Percentiles rank a stretch among this genome's conserved stretches.
phyloP scores from a whole-genome alignment of 2,113 vertebrate species.

The Pholis gunnellus region DNA sequence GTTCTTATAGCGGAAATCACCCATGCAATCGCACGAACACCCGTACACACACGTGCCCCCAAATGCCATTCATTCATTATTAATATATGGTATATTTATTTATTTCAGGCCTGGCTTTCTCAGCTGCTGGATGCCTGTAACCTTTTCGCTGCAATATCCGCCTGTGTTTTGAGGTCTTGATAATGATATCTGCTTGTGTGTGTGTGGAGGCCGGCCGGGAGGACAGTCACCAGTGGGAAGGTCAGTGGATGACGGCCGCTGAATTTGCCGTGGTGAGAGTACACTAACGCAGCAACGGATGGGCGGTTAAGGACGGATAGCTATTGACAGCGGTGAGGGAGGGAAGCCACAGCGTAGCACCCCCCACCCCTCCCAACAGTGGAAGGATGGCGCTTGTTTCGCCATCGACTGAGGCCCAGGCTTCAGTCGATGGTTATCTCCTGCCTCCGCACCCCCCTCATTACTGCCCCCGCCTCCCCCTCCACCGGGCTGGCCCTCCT shows the following conservation, averaged over 20 bases:
- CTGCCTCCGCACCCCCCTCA: constrained; percentile 66
- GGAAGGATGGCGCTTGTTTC: constrained; percentile 66
- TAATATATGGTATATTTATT: constrained; percentile 78
- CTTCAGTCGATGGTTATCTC: constrained; percentile 81
- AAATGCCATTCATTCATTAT: constrained; percentile 84
- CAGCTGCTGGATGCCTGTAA: constrained; percentile 56
- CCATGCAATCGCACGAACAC: constrained; percentile 58
- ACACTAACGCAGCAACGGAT: constrained; percentile 60
- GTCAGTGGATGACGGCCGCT: constrained; percentile 68
- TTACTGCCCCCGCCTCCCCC: constrained; percentile 59
- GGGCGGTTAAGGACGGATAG: constrained; percentile 75
- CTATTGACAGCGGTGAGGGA: constrained; percentile 70
- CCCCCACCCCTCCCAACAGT: constrained; percentile 12
- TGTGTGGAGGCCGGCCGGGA: constrained; percentile 23
- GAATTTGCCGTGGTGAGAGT: constrained; percentile 71
- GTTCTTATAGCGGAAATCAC: constrained; percentile 62
- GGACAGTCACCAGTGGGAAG: constrained; percentile 69
- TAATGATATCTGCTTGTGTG: constrained; percentile 64
- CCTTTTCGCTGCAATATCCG: constrained; percentile 69
- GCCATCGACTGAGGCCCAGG: constrained; percentile 66
- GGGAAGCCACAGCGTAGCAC: constrained; percentile 39
- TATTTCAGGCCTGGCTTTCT: constrained; percentile 61
- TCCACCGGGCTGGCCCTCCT: no score
- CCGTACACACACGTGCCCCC: constrained; percentile 51
- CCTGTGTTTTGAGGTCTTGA: constrained; percentile 62